Evolutionary conservation across 2,888 invertebrate species (phyloP), one percentile per base, ranked within the genome.

Genomic region (Galeopsomyia nigrocyanea): DNA sequence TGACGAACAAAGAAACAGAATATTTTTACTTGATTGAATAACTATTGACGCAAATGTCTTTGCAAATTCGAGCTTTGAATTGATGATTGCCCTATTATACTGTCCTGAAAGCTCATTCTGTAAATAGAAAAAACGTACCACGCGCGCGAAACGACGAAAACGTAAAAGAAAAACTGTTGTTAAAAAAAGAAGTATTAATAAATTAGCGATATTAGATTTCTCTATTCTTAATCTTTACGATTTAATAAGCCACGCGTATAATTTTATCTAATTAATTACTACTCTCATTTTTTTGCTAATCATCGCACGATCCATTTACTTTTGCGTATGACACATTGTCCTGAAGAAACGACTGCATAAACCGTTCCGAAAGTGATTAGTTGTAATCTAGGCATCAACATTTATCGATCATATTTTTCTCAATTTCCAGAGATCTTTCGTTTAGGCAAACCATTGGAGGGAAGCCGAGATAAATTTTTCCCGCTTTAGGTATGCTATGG

Each of bases 171-270:
- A 60, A 61, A 67, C 31, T 39, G 21, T 58, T 51, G 21, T 56
- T 51, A 13, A 39, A 51, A 57, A 65, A 65, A 5, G 21, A 56
- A 65, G 55, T 65, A 56, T 65, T 65, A 66, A 66, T 46, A 57
- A 31, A 39, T 50, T 7, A 21, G 63, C n/a, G 57, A 49, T 46
- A 46, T 9, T 66, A 58, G 50, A 50, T 47, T 66, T n/a, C n/a
- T 22, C 47, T 26, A 19, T 19, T 49, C 17, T 53, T 56, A 1
- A 53, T 57, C 31, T 26, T 31, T 22, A 31, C 31, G 49, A 57
- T 66, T 16, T 57, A 49, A 57, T 66, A 57, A 66, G 50, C 49
- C 53, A 58, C 22, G 26, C 26, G 2, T 26, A 26, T 26, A 26
- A 7, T 39, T 39, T 39, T 39, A 5, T 39, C 39, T 39, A 39